phyloP scores from a whole-genome alignment of 1,140 invertebrate species.

The Thereuonema tuberculata region DNA sequence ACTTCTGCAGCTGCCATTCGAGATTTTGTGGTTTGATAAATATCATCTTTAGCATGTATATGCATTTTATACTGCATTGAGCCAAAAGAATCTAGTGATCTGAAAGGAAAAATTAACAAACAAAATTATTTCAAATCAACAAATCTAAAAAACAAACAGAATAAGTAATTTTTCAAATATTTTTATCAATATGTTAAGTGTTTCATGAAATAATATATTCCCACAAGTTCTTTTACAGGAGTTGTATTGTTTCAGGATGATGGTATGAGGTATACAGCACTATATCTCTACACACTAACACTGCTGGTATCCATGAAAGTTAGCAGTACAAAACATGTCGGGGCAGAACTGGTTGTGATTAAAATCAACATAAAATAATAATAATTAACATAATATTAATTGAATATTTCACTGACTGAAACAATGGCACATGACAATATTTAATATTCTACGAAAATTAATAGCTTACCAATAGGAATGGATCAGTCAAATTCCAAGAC shows the following conservation, averaged over 20 bases:
- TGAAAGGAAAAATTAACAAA: conserved; percentile 13
- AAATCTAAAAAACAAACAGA: neutral
- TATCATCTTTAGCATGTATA: conserved; percentile 84
- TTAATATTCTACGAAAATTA: too few relatives aligned
- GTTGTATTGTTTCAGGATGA: neutral
- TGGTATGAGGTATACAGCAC: neutral
- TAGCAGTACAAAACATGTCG: too few relatives aligned
- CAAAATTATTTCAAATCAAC: neutral
- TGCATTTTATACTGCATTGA: conserved; percentile 67
- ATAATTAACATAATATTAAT: too few relatives aligned
- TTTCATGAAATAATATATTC: neutral
- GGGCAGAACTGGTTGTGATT: too few relatives aligned
- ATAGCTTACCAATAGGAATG: too few relatives aligned
- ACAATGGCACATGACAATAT: too few relatives aligned
- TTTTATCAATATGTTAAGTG: neutral
- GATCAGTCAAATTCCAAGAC: too few relatives aligned
- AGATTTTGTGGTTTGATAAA: conserved; percentile 76
- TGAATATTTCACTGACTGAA: too few relatives aligned
- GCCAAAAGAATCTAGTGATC: conserved; percentile 57
- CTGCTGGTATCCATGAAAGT: too few relatives aligned
- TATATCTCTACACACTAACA: neutral
- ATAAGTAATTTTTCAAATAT: too few relatives aligned
- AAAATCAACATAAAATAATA: too few relatives aligned
- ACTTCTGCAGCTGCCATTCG: conserved; percentile 77
- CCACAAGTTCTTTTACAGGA: neutral